Base-by-base conservation (phyloP, 2,113 vertebrate genomes). In the Gnathonemus longibarbis region DNA sequence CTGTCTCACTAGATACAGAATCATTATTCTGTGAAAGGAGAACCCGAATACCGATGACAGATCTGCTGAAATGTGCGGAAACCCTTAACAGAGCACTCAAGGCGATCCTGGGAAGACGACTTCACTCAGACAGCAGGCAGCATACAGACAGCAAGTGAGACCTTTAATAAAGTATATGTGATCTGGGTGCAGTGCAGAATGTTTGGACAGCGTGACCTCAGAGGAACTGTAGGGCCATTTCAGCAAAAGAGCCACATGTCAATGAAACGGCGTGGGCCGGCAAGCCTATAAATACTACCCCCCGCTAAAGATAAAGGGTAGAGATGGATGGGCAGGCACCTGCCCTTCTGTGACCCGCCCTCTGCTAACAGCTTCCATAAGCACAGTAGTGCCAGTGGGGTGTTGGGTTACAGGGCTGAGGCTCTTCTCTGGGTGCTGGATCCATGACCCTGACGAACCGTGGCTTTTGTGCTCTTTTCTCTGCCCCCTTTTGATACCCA, bases 231-330 rank as follows among this genome's bases (percentile, higher is more conserved):
- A 42, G 49, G 31, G 58, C 31, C 27, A 31, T 45, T 87, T 91
- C 56, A 88, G 90, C 50, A 66, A 88, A 70, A 91, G 89, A 90
- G 88, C 77, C 77, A 19, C 58, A 56, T 89, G 90, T 92, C 91
- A 89, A 90, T 91, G 58, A 90, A 91, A 91, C 89, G 90, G 90
- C 85, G 89, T 48, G 46, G 89, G 49, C 58, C 62, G 35, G 9
- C 48, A 10, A 46, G 56, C 31, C 85, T 92, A 91, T 84, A 92
- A 92, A 93, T 91, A 93, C 86, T 53, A 1, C 85, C 6, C 45
- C 66, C 35, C 39, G 80, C 88, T 91, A 90, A 92, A 92, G 89
- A 89, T 89, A 89, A 88, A 49, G n/a, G 53, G 39, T 27, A 21
- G 46, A 45, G 49, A 87, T 11, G 15, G 27, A 84, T 90, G 39